A percentile compares a stretch with the other conserved stretches of the same genome.
Conservation (phyloP, 2,797 vertebrate species). For the Valencia hispanica region DNA sequence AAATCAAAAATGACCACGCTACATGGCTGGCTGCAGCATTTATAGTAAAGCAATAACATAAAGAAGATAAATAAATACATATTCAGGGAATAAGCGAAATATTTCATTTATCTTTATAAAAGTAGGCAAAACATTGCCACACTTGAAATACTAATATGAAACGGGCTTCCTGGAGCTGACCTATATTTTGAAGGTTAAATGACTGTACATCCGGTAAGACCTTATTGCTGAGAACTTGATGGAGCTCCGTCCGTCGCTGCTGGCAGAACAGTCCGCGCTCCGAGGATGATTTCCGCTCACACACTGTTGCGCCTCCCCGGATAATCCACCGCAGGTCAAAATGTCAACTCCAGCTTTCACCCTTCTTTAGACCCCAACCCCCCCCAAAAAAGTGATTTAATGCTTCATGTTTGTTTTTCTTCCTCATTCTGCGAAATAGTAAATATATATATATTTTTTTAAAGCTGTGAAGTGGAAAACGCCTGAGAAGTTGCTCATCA, state of each 20-base stretch:
- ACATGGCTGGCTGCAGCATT: too few species aligned
- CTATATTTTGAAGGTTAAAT: constrained; percentile 48
- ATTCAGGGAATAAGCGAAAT: not conserved
- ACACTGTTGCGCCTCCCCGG: constrained; percentile 57
- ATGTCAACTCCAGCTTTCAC: constrained; percentile 38
- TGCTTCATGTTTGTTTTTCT: not conserved
- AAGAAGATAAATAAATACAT: not conserved
- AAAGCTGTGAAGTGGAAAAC: constrained; percentile 17
- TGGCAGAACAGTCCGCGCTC: constrained; percentile 14
- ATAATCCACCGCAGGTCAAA: constrained; percentile 18
- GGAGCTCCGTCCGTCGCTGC: constrained; percentile 24
- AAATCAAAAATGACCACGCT: too few species aligned
- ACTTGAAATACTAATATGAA: not conserved
- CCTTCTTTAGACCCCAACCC: constrained; percentile 20
- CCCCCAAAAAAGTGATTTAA: not conserved
- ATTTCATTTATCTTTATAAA: not conserved
- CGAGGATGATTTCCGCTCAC: constrained; percentile 48
- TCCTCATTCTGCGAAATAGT: constrained; percentile 17
- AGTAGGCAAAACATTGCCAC: not conserved
- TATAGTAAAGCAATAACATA: too few species aligned
- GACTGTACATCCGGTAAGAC: not conserved
- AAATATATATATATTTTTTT: not conserved
- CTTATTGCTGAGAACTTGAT: not conserved
- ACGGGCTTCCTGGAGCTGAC: rapidly evolving
- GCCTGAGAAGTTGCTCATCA: constrained; percentile 59